These are phyloP conservation scores for Drosophila pegasa DNA, from an alignment of 2,888 invertebrate species.

Conservation along the genomic window DNA sequence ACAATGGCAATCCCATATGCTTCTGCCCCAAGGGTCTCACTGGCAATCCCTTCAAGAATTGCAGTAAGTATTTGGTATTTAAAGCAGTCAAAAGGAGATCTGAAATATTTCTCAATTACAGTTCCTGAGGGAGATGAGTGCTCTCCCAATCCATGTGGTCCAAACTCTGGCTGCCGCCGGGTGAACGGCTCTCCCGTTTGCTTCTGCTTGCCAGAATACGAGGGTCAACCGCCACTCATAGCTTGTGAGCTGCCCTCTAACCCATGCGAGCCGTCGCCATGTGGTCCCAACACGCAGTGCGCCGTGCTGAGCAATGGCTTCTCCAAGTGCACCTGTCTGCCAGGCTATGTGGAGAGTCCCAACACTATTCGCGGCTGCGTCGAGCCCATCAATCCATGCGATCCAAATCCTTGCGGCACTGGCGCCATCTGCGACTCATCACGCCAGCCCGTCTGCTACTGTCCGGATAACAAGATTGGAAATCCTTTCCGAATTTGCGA, in stretches of 20 bases:
- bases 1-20: slow-evolving; percentile 94
- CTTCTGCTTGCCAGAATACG: slow-evolving; percentile 94
- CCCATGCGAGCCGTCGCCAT: slow-evolving; percentile 94
- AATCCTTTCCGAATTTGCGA: slow-evolving; percentile 93
- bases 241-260: slow-evolving; percentile 90
- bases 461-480: slow-evolving; percentile 92
- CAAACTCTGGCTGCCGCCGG: slow-evolving; percentile 92
- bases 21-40: slow-evolving; percentile 95
- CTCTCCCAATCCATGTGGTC: slow-evolving; percentile 92
- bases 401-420: slow-evolving; percentile 92
- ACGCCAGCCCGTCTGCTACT: slow-evolving; percentile 92
- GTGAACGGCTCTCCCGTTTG: slow-evolving; percentile 91
- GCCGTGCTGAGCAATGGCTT: slow-evolving; percentile 91
- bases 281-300: slow-evolving; percentile 95
- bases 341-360: slow-evolving; percentile 93
- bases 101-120: slow-evolving; percentile 84
- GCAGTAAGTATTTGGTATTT: slow-evolving; percentile 89
- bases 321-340: slow-evolving; percentile 94
- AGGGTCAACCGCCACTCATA: slow-evolving; percentile 92
- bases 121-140: slow-evolving; percentile 96
- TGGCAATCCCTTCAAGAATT: slow-evolving; percentile 95
- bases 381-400: slow-evolving; percentile 91
- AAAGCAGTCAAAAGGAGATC: background rate
- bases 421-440: slow-evolving; percentile 93
- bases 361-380: slow-evolving; percentile 95